Evolutionary conservation across 2,888 invertebrate genomes (phyloP).

Genomic region (Apotomis betuletana): DNA sequence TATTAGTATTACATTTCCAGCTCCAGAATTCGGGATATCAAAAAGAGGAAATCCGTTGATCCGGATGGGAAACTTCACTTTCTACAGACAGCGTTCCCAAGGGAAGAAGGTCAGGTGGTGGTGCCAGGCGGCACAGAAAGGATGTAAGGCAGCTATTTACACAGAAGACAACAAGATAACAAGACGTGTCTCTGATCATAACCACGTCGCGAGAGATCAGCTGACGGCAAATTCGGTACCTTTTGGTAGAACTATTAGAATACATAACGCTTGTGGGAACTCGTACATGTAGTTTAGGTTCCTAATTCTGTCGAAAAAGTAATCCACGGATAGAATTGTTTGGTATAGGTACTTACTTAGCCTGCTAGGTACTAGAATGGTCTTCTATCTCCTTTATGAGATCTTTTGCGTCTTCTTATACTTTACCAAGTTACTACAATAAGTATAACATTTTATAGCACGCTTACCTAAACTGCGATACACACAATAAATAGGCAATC

Average conservation of each 20-base stretch:
- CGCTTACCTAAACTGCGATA: too few relatives aligned
- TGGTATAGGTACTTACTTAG: too few relatives aligned
- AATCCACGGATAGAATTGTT: too few relatives aligned
- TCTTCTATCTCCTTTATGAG: too few relatives aligned
- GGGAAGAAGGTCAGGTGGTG: slow-evolving; percentile 44
- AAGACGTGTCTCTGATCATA: slow-evolving; percentile 36
- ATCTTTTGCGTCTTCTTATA: too few relatives aligned
- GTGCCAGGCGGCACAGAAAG: slow-evolving; percentile 42
- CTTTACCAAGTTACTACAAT: too few relatives aligned
- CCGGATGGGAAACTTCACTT: slow-evolving; percentile 42
- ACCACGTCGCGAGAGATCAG: slow-evolving; percentile 9
- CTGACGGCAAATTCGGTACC: background rate
- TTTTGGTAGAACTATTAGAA: background rate
- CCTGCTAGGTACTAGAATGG: too few relatives aligned
- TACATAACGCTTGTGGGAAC: too few relatives aligned
- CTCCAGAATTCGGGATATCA: slow-evolving; percentile 43
- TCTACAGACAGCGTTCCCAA: slow-evolving; percentile 43
- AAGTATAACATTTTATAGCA: too few relatives aligned
- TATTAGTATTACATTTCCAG: slow-evolving; percentile 7
- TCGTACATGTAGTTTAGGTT: too few relatives aligned
- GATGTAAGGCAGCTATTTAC: slow-evolving; percentile 45
- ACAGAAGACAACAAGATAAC: slow-evolving; percentile 41
- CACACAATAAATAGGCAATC: too few relatives aligned
- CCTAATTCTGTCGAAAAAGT: too few relatives aligned
- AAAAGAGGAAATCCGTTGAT: slow-evolving; percentile 45